Percentiles rank a stretch among this genome's conserved stretches.
Conservation (phyloP, 2,797 vertebrate genomes). For the Urocyon cinereoargenteus region DNA sequence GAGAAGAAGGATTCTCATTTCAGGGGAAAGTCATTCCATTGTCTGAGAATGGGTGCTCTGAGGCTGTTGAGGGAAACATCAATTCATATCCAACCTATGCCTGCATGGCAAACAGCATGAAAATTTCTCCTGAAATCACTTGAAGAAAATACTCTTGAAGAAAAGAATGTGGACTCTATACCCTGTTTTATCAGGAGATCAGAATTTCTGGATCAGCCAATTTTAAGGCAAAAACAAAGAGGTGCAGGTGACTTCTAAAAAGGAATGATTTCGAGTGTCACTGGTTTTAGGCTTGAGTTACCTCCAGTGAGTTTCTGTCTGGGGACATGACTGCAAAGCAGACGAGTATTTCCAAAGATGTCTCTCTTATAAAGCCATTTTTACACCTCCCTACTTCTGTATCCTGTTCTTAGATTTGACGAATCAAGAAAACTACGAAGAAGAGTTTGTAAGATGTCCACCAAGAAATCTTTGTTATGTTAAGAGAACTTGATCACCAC, state of each 20-base stretch:
- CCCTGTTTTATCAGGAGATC: not conserved
- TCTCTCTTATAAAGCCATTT: not conserved
- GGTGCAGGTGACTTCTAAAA: not conserved
- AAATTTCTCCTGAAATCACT: not conserved
- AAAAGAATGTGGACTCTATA: not conserved
- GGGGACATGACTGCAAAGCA: not conserved
- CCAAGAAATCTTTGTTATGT: not conserved
- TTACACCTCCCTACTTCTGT: too few species aligned
- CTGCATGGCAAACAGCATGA: not conserved
- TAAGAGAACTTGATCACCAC: not conserved
- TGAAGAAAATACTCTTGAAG: not conserved
- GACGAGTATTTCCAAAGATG: not conserved
- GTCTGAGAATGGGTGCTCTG: not conserved
- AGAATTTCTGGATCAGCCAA: not conserved
- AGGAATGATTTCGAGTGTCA: not conserved
- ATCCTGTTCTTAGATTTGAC: not conserved
- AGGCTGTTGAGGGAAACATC: not conserved
- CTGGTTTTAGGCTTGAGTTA: not conserved
- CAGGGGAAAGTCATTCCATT: accelerated
- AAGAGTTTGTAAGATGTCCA: not conserved
- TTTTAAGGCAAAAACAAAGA: not conserved
- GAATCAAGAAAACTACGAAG: not conserved
- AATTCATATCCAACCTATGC: accelerated
- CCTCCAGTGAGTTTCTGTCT: not conserved
- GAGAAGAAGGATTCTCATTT: not conserved